Percentiles rank a stretch among this genome's conserved stretches.
These are phyloP conservation scores for Idaea biselata DNA, from an alignment of 2,888 invertebrate species.

Conservation along the genomic window DNA sequence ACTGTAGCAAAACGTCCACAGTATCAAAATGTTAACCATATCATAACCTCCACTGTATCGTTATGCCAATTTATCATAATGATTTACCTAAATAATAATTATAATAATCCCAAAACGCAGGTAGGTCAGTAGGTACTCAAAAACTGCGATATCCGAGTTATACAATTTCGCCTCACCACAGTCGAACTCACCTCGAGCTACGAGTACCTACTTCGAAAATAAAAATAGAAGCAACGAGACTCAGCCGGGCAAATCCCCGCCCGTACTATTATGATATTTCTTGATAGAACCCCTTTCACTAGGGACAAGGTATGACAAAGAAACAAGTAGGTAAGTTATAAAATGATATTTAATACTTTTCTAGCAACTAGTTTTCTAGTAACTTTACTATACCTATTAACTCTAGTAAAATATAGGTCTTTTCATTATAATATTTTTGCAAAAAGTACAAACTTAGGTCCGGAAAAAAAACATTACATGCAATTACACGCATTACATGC, in stretches of 20 bases:
- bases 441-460: no score
- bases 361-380: neutral
- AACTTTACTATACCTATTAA: neutral
- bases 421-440: no score
- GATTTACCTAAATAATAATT: neutral
- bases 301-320: constrained; percentile 20
- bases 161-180: constrained; percentile 8
- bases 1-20: no score
- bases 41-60: no score
- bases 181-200: constrained; percentile 49
- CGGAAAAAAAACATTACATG: no score
- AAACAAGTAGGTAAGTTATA: neutral
- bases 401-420: no score
- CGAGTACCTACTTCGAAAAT: constrained; percentile 51
- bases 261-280: constrained; percentile 72
- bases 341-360: neutral
- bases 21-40: no score
- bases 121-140: neutral
- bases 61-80: no score
- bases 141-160: neutral
- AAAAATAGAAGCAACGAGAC: constrained; percentile 65
- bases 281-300: constrained; percentile 57
- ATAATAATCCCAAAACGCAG: neutral
- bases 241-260: constrained; percentile 50
- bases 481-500: no score